Percentiles rank a stretch among this genome's conserved stretches.
Evolutionary conservation across 2,113 vertebrate genomes (phyloP).

Genomic region (Phalacrocorax brasilianus): DNA sequence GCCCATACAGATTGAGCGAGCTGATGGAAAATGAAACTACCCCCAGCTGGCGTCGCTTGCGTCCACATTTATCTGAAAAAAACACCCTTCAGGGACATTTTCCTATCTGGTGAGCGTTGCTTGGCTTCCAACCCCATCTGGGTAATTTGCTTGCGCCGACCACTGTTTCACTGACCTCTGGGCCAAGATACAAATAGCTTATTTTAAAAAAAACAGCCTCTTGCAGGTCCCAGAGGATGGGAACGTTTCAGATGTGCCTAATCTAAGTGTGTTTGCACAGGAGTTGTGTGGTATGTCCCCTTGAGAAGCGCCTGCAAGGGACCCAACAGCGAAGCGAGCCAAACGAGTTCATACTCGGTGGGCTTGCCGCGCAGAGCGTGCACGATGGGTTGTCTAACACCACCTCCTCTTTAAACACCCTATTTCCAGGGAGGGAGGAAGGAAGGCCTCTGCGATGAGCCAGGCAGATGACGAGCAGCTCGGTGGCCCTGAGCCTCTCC

Average conservation of each 20-base stretch:
- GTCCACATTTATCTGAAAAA: neutral
- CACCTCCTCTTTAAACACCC: neutral
- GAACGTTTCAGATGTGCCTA: neutral
- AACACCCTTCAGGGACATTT: neutral
- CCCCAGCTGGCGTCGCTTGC: neutral
- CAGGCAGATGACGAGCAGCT: neutral
- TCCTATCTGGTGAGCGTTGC: neutral
- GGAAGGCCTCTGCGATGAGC: neutral
- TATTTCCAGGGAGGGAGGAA: neutral
- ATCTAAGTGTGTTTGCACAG: neutral
- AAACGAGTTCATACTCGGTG: neutral
- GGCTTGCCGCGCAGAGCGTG: neutral
- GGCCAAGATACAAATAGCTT: neutral
- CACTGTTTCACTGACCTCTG: neutral
- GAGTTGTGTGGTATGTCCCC: neutral
- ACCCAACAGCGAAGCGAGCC: fast-evolving
- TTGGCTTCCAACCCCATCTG: neutral
- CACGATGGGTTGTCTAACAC: neutral
- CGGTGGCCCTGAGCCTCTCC: neutral
- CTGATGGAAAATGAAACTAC: neutral
- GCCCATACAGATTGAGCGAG: neutral
- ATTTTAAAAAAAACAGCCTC: neutral
- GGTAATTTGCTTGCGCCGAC: neutral
- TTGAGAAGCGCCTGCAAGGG: neutral
- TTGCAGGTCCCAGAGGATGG: neutral